phyloP scores from a whole-genome alignment of 2,113 vertebrate genomes.

The Gavia stellata region DNA sequence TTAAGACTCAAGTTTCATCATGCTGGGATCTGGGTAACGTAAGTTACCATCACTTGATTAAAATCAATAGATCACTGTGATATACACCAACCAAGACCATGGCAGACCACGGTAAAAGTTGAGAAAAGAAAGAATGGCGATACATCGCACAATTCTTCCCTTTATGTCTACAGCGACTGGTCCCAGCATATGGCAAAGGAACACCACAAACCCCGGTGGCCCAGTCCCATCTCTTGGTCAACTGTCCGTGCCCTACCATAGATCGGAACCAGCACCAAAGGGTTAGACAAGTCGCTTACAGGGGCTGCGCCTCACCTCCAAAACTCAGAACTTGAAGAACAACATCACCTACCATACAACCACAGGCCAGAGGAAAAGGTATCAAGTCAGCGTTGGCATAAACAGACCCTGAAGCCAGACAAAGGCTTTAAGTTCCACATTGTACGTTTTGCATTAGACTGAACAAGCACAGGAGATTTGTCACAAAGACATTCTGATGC shows the following conservation, averaged over 20 bases:
- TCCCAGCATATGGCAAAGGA: background rate
- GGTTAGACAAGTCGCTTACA: background rate
- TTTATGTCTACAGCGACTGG: background rate
- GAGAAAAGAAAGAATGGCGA: background rate
- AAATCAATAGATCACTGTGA: background rate
- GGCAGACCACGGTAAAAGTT: background rate
- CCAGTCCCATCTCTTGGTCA: background rate
- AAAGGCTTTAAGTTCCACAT: background rate
- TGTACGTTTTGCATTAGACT: background rate
- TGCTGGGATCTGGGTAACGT: rapidly evolving
- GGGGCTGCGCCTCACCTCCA: background rate
- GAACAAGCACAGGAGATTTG: background rate
- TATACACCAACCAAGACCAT: background rate
- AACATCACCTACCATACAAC: background rate
- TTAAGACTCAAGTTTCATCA: background rate
- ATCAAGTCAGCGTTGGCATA: background rate
- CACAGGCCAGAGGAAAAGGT: background rate
- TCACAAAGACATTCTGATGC: background rate
- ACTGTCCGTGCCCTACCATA: background rate
- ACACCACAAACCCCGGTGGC: background rate
- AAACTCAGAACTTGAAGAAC: background rate
- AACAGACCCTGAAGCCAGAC: background rate
- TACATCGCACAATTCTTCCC: background rate
- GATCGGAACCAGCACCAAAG: background rate
- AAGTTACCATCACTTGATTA: background rate